Conservation (phyloP, 2,888 invertebrate genomes). For the Laspeyria flexula region DNA sequence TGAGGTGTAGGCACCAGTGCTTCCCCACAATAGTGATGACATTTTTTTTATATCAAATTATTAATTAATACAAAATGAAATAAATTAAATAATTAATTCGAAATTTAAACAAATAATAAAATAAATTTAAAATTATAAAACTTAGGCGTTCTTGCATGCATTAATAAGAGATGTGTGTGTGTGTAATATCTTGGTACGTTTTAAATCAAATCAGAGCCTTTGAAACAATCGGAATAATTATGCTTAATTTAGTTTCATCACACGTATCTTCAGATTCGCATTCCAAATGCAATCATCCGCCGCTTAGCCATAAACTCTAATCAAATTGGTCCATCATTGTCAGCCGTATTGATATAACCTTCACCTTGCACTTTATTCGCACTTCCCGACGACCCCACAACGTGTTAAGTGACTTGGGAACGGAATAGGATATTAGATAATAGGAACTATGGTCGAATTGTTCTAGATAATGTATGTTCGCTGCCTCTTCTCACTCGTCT, state of each 20-base stretch:
- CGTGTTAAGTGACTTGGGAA: slow-evolving; percentile 25
- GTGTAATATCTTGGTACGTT: too few relatives aligned
- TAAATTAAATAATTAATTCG: too few relatives aligned
- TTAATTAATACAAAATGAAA: too few relatives aligned
- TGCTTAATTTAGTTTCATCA: not conserved
- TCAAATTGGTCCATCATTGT: slow-evolving; percentile 10
- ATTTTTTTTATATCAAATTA: too few relatives aligned
- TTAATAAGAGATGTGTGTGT: too few relatives aligned
- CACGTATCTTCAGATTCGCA: not conserved
- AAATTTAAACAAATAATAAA: too few relatives aligned
- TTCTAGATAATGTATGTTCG: not conserved
- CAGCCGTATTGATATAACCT: slow-evolving; percentile 33
- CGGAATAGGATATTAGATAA: slow-evolving; percentile 3
- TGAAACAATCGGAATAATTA: not conserved
- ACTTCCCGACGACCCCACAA: slow-evolving; percentile 15
- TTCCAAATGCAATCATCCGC: not conserved
- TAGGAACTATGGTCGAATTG: not conserved
- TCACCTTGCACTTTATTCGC: slow-evolving; percentile 33
- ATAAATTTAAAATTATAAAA: too few relatives aligned
- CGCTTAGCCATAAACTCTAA: not conserved
- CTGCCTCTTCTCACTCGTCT: too few relatives aligned
- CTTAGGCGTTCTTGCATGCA: too few relatives aligned
- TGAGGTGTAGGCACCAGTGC: too few relatives aligned
- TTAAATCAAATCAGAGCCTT: too few relatives aligned
- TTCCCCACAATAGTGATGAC: too few relatives aligned